Base-by-base conservation (phyloP, 2,888 invertebrate species). In the Cosmopolites sordidus region DNA sequence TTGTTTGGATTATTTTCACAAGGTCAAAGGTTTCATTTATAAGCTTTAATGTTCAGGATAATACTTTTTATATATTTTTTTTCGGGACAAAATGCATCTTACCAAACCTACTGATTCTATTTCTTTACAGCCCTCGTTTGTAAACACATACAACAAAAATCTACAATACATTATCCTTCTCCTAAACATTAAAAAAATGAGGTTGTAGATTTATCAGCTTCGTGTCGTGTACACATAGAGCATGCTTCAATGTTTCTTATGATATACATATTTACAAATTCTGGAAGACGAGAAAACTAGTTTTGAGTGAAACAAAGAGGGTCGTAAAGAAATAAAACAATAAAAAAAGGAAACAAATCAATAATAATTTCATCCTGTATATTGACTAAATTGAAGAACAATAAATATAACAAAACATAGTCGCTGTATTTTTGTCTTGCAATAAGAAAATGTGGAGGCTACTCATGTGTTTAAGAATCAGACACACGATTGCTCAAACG, bases 401-500 rank as follows among this genome's bases (percentile, higher is more conserved):
- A 51, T 30, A 29, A 49, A 45, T 42, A 43, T 27, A 41, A 41
- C 39, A 54, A 50, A 22, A 43, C 50, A 14, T 12, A 37, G 51
- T 49, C 54, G 58, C 48, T 58, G 54, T 58, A 57, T 60, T 62
- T 55, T 60, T 22, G 3, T 22, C 22, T 61, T 58, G 59, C 59
- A 56, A 60, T 54, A 53, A 51, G 50, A 57, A 59, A 56, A 63
- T 56, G 61, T 63, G 62, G 59, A 58, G 54, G 62, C 60, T 58
- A 59, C 51, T 45, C 57, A 49, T 44, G 60, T 60, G 56, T 56
- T 58, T 56, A 62, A 42, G 49, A 68, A 69, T 71, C 70, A 74
- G 71, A 73, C 71, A 73, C 72, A 73, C 72, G 73, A 73, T 72
- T 69, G 74, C 73, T 74, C 73, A 73, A 73, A 73, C 73, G 71